phyloP scores from a whole-genome alignment of 2,797 vertebrate genomes.

The Leontocebus nigricollis region DNA sequence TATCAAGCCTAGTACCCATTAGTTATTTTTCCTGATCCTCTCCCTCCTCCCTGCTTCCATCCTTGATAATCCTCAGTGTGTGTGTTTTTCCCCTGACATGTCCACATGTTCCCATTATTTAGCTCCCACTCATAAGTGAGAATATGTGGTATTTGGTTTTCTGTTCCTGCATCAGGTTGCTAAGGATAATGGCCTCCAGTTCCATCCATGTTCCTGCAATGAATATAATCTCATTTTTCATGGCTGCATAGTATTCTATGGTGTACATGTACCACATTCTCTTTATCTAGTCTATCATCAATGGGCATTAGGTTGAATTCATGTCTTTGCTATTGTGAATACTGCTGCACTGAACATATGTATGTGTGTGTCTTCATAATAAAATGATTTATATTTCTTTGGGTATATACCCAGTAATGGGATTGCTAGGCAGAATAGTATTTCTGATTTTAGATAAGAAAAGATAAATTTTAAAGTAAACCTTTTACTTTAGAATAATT shows the following conservation, averaged over 20 bases:
- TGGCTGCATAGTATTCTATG: not conserved
- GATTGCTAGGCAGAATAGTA: not conserved
- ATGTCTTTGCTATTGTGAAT: not conserved
- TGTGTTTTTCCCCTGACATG: not conserved
- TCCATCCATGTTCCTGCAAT: not conserved
- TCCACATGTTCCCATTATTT: not conserved
- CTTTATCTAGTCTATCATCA: not conserved
- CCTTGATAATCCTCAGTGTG: not conserved
- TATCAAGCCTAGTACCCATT: not conserved
- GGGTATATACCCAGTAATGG: not conserved
- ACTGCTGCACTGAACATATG: not conserved
- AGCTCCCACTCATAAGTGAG: not conserved
- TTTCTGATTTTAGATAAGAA: not conserved
- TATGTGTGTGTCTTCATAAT: not conserved
- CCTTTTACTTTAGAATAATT: constrained; percentile 5
- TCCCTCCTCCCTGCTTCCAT: not conserved
- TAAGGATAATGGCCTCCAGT: not conserved
- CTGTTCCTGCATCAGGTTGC: not conserved
- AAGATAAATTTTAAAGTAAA: not conserved
- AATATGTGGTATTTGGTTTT: not conserved
- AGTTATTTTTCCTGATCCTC: not conserved
- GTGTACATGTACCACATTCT: not conserved
- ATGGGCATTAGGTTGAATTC: not conserved
- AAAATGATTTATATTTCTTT: not conserved
- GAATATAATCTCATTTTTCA: not conserved